A percentile compares a stretch with the other conserved stretches of the same genome.
Conservation (phyloP, 1,140 invertebrate genomes). For the Neodiprion virginianus region DNA sequence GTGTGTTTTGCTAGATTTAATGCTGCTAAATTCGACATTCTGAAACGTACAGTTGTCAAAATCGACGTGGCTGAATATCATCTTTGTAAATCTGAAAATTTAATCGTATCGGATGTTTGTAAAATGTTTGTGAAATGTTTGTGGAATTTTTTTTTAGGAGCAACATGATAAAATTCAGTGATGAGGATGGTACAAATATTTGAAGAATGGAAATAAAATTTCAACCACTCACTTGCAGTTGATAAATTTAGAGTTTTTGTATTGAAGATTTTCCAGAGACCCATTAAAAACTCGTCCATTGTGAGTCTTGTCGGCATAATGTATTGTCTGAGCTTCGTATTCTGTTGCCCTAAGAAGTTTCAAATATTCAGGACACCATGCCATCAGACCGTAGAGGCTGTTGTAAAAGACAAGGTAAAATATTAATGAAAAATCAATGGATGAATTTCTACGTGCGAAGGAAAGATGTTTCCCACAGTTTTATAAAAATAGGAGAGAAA, state of each 20-base stretch:
- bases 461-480: not conserved
- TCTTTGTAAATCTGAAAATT: slow-evolving; percentile 56
- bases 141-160: not conserved
- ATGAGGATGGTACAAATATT: not conserved
- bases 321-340: slow-evolving; percentile 49
- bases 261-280: slow-evolving; percentile 61
- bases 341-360: slow-evolving; percentile 57
- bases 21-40: slow-evolving; percentile 61
- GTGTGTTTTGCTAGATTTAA: slow-evolving; percentile 63
- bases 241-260: slow-evolving; percentile 50
- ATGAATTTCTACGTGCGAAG: slow-evolving; percentile 39
- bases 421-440: slow-evolving; percentile 28
- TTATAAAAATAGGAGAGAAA: slow-evolving; percentile 13
- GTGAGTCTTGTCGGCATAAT: slow-evolving; percentile 36
- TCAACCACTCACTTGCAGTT: slow-evolving; percentile 47
- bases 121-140: too few species aligned
- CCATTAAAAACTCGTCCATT: slow-evolving; percentile 46
- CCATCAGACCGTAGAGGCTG: slow-evolving; percentile 53
- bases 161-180: not conserved
- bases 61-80: slow-evolving; percentile 63
- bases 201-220: not conserved
- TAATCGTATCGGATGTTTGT: too few species aligned
- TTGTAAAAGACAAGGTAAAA: slow-evolving; percentile 24
- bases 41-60: slow-evolving; percentile 64
- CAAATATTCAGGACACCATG: slow-evolving; percentile 54